These are phyloP conservation scores for Cantharis nigra DNA, from an alignment of 2,888 invertebrate genomes.

Conservation along the genomic window DNA sequence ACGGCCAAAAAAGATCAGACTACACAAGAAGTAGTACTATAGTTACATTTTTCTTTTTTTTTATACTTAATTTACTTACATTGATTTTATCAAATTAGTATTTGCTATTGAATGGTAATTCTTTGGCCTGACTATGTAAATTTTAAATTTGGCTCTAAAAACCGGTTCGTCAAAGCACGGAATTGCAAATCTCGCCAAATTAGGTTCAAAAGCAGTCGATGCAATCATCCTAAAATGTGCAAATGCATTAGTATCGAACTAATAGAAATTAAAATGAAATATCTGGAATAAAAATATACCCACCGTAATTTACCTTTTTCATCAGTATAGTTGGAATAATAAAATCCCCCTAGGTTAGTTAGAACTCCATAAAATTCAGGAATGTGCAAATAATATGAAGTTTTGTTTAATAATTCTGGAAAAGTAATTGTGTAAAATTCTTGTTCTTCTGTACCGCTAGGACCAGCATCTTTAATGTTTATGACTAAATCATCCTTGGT, in stretches of 20 bases:
- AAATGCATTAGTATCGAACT: too few relatives aligned
- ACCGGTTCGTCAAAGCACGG: constrained; percentile 74
- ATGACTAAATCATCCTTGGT: neutral
- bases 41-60: too few relatives aligned
- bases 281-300: neutral
- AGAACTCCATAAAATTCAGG: neutral
- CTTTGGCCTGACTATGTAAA: constrained; percentile 63
- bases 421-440: neutral
- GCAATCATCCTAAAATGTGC: constrained; percentile 52
- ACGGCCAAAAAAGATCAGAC: too few relatives aligned
- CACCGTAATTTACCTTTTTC: neutral
- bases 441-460: neutral
- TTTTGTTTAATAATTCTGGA: neutral
- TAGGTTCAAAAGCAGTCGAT: constrained; percentile 69
- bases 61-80: neutral
- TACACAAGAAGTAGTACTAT: too few relatives aligned
- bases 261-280: neutral
- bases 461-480: neutral
- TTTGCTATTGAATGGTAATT: constrained; percentile 13
- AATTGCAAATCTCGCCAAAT: constrained; percentile 69
- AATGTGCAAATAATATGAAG: neutral
- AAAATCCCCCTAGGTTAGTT: neutral
- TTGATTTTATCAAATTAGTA: constrained; percentile 31
- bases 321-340: neutral
- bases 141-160: constrained; percentile 54